Percentiles rank a stretch among this genome's conserved stretches.
phyloP scores from a whole-genome alignment of 2,113 vertebrate genomes.

The Noturus placidus region DNA sequence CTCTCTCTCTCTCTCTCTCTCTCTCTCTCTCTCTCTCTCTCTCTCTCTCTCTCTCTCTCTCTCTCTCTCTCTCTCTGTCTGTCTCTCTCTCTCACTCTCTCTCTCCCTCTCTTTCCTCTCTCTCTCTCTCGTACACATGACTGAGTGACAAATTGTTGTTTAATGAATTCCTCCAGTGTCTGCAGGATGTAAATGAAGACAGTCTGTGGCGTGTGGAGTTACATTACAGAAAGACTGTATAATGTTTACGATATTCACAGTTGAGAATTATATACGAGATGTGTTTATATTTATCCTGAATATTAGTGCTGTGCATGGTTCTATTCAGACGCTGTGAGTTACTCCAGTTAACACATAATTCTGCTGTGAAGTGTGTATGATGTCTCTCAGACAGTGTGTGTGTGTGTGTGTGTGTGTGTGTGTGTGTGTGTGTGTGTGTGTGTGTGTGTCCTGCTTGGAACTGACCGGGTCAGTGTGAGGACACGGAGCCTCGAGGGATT shows the following conservation, averaged over 20 bases:
- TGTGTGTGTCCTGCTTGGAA: not conserved
- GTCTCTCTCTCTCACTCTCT: too few relatives aligned
- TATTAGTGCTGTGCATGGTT: too few relatives aligned
- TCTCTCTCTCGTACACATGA: not conserved
- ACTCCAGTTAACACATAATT: not conserved
- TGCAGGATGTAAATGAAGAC: constrained; percentile 10
- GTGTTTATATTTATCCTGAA: not conserved
- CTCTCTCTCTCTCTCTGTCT: too few relatives aligned
- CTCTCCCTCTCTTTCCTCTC: too few relatives aligned
- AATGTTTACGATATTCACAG: not conserved
- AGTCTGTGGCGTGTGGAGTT: not conserved
- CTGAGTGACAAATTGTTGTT: constrained; percentile 1
- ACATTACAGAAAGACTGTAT: not conserved
- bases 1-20: too few relatives aligned
- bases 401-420: constrained; percentile 2
- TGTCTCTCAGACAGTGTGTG: not conserved
- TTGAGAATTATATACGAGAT: not conserved
- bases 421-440: not conserved
- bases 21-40: too few relatives aligned
- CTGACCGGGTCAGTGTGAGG: not conserved
- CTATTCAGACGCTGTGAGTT: too few relatives aligned
- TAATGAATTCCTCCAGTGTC: constrained; percentile 3
- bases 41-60: too few relatives aligned
- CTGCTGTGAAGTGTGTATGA: not conserved
- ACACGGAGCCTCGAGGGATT: not conserved